These are phyloP conservation scores for Caenorhabditis sp. DNA, from an alignment of 2,888 invertebrate species.

Conservation along the genomic window DNA sequence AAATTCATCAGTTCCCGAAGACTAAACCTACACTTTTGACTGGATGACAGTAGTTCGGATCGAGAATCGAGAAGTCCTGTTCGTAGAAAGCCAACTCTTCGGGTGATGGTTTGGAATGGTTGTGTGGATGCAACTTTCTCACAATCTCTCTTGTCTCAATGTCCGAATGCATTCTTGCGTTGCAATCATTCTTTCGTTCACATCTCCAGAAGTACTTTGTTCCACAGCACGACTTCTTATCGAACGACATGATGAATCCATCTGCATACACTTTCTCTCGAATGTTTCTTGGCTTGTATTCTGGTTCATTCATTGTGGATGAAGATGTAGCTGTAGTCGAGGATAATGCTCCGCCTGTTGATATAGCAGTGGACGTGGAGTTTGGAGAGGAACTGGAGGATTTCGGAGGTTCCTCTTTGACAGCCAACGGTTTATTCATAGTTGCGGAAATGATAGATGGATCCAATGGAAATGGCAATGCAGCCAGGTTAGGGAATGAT, in stretches of 20 bases:
- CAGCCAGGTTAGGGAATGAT: background rate
- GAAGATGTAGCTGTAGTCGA: background rate
- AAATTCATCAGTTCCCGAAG: background rate
- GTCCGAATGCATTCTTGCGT: slow-evolving; percentile 71
- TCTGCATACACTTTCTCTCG: slow-evolving; percentile 63
- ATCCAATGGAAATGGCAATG: slow-evolving; percentile 3
- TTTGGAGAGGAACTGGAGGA: slow-evolving; percentile 31
- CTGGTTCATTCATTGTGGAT: slow-evolving; percentile 23
- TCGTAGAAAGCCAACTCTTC: slow-evolving; percentile 58
- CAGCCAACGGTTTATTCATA: background rate
- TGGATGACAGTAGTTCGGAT: slow-evolving; percentile 24
- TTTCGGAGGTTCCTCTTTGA: background rate
- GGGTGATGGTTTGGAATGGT: slow-evolving; percentile 40
- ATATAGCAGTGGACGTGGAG: slow-evolving; percentile 20
- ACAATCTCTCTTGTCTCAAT: slow-evolving; percentile 40
- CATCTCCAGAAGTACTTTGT: slow-evolving; percentile 66
- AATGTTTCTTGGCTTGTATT: slow-evolving; percentile 55
- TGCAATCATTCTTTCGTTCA: slow-evolving; percentile 66
- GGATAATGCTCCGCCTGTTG: background rate
- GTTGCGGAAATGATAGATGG: background rate
- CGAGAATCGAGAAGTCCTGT: slow-evolving; percentile 22
- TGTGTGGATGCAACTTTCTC: slow-evolving; percentile 54
- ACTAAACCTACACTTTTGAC: slow-evolving; percentile 42
- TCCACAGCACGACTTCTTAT: slow-evolving; percentile 63
- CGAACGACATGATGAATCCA: slow-evolving; percentile 67